Evolutionary conservation across 2,113 vertebrate species (phyloP), one percentile per base, ranked within the genome.

Genomic region (Caracal caracal): DNA sequence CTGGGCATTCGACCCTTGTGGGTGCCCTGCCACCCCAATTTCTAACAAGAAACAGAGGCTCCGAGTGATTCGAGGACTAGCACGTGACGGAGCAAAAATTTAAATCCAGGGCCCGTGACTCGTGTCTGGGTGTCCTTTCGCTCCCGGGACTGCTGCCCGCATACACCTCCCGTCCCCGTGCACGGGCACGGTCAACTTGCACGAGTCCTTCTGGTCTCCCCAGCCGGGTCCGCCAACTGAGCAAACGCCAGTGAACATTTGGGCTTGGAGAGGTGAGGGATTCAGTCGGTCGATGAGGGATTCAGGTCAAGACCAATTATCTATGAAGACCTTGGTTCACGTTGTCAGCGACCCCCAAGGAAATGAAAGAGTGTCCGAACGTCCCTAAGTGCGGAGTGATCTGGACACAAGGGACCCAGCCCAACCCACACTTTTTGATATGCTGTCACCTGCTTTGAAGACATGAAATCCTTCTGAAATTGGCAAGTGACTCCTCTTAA

Each of bases 201-300:
- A 88, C 15, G 49, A 70, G 2, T 65, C 35, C n/a, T 76, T 53
- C 85, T n/a, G 85, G 73, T 51, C 49, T 68, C 16, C 68, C 95
- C 66, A 93, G 71, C 88, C 73, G 76, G 68, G 49, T 37, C 47
- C 85, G 81, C 70, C 87, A 92, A 94, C 81, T 93, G 68, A 91
- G 93, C 47, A 96, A 85, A 93, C 26, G 82, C 78, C 88, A 70
- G 65, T 33, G 93, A 91, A 93, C 82, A 93, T 66, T 37, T 70
- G 61, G 59, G 66, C 56, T 10, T 16, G 22, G 92, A 92, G 92
- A 96, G 85, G 94, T 9, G 43, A 43, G 43, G 43, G 43, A 43
- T 43, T 43, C 37, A 97, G 90, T 71, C 83, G 75, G 70, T 51
- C 80, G 92, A 78, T 73, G 47, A 92, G 47, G 43, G 28, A 92